Percentiles rank a stretch among this genome's conserved stretches.
Evolutionary conservation across 2,797 vertebrate genomes (phyloP).

Genomic region (Gymnoscopelus braueri): DNA sequence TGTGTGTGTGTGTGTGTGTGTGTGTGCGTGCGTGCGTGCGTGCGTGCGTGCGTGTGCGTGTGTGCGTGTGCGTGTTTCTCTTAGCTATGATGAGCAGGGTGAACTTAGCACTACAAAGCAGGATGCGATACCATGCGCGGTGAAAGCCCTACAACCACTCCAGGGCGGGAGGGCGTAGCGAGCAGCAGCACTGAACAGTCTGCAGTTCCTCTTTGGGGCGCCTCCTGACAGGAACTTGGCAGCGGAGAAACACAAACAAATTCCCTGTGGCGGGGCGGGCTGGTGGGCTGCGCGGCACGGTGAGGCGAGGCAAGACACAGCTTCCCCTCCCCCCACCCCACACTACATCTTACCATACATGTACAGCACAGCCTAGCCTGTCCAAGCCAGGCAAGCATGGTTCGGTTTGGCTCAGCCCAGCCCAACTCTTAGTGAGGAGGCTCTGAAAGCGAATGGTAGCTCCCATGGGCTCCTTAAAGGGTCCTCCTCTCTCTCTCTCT

Average conservation of each 20-base stretch:
- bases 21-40: constrained; percentile 4
- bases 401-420: constrained; percentile 42
- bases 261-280: constrained; percentile 78
- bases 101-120: constrained; percentile 65
- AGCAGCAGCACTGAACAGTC: constrained; percentile 68
- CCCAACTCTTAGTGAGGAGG: constrained; percentile 59
- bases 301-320: not conserved
- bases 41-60: constrained; percentile 33
- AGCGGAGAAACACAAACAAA: constrained; percentile 82
- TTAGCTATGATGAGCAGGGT: not conserved
- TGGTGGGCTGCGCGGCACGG: constrained; percentile 62
- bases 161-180: constrained; percentile 66
- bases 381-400: constrained; percentile 48
- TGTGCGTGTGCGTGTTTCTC: constrained; percentile 10
- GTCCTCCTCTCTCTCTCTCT: not conserved
- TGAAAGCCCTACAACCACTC: constrained; percentile 52
- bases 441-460: constrained; percentile 73
- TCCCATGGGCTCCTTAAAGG: constrained; percentile 36
- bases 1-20: not conserved
- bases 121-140: constrained; percentile 53
- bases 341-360: constrained; percentile 56
- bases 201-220: constrained; percentile 80
- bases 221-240: constrained; percentile 85
- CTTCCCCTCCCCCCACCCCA: constrained; percentile 24
- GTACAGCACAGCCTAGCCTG: constrained; percentile 31